phyloP scores from a whole-genome alignment of 2,797 vertebrate genomes.

The Paramormyrops hopkinsi region DNA sequence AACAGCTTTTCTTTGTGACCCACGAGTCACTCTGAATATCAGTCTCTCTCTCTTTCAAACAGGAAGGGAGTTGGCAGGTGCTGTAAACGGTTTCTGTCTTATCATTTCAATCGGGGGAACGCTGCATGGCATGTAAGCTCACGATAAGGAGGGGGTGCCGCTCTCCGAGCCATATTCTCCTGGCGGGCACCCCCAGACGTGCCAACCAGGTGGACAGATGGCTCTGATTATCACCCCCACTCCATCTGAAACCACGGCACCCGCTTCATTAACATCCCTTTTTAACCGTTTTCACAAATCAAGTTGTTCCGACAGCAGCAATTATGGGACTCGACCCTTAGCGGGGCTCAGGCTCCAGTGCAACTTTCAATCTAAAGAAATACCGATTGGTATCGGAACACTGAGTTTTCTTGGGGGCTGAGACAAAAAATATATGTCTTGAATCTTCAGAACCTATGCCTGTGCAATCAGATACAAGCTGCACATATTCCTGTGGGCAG shows the following conservation, averaged over 20 bases:
- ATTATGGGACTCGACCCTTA: background rate
- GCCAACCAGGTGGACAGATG: background rate
- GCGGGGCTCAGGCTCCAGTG: background rate
- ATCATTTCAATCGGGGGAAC: background rate
- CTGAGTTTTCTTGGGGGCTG: background rate
- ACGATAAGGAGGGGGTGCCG: conserved; percentile 14
- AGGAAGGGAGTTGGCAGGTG: conserved; percentile 43
- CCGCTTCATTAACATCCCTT: background rate
- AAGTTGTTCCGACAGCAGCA: background rate
- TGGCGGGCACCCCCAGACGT: background rate
- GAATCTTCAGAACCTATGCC: background rate
- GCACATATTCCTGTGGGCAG: background rate
- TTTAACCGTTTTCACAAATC: background rate
- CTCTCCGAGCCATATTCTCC: conserved; percentile 26
- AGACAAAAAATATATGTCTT: background rate
- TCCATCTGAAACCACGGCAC: background rate
- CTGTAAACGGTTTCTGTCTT: background rate
- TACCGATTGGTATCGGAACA: background rate
- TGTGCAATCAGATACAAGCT: background rate
- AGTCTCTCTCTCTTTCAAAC: background rate
- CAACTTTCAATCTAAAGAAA: background rate
- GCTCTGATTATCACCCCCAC: background rate
- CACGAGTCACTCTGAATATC: background rate
- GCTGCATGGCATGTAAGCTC: background rate
- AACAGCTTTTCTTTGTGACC: background rate